Conservation (phyloP, 2,113 vertebrate genomes). For the Herpailurus yagouaroundi region DNA sequence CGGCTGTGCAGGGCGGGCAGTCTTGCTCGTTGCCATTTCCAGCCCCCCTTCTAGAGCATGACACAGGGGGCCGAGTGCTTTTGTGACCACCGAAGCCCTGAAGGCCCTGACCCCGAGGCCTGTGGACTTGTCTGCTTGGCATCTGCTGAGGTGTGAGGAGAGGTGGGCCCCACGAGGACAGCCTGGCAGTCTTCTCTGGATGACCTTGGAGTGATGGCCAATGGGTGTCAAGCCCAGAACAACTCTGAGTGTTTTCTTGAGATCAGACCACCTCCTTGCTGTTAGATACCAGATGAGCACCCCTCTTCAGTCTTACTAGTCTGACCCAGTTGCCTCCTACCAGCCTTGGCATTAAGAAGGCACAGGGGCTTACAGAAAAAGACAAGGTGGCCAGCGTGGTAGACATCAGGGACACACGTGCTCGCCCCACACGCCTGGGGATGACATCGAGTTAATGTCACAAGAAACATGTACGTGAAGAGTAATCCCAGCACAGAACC, state of each 20-base stretch:
- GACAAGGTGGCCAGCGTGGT: rapidly evolving
- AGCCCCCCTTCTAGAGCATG: constrained; percentile 11
- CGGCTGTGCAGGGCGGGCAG: neutral
- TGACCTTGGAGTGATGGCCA: neutral
- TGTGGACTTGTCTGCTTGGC: neutral
- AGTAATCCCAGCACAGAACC: neutral
- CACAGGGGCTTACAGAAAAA: neutral
- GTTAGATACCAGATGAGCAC: neutral
- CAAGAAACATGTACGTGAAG: neutral
- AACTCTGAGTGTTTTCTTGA: neutral
- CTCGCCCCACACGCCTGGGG: constrained; percentile 16
- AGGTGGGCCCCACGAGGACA: neutral
- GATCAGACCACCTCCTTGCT: neutral
- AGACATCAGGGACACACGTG: neutral
- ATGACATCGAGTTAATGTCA: neutral
- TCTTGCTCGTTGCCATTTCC: constrained; percentile 37
- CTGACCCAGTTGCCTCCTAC: neutral
- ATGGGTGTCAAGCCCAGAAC: neutral
- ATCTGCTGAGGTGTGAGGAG: no score
- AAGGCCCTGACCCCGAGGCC: neutral
- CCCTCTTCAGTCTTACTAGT: neutral
- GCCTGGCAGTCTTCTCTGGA: neutral
- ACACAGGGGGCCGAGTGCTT: constrained; percentile 41
- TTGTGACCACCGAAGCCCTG: neutral
- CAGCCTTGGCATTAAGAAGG: neutral